Evolutionary conservation across 2,113 vertebrate species (phyloP), one percentile per base, ranked within the genome.

Genomic region (Hippocampus abdominalis): DNA sequence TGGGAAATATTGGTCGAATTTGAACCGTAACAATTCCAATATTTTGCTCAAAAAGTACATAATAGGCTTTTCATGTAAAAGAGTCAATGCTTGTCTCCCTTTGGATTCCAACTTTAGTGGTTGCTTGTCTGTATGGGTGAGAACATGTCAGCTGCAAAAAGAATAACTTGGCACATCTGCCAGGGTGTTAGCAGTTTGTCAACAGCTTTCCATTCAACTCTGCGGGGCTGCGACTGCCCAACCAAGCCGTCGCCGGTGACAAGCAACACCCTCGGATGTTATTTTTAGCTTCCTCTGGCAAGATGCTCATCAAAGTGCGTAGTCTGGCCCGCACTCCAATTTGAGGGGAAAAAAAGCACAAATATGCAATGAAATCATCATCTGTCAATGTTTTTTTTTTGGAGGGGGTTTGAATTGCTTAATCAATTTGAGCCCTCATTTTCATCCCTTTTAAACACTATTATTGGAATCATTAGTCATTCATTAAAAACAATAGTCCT

Each of bases 171-270:
- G 54, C 11, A 25, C 10, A 13, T 57, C 3, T 59, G 25, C 25
- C 25, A 29, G 57, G 64, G 46, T 84, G 86, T 84, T 82, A 82
- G 81, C 79, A 85, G 82, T 84, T 86, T 86, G 86, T 87, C 85
- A 84, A 85, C 83, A 78, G 80, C 68, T 66, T 59, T 16, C 69
- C 62, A 76, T 83, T 79, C 49, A 66, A 79, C 86, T 83, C 84
- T 83, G 68, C 76, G 66, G 83, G 81, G 83, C 77, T 3, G 2
- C 71, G 79, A 56, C 56, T 78, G 80, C 81, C 84, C 76, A 79
- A 76, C 66, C 68, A 74, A 86, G 85, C 74, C 76, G 42, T 84
- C 70, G 68, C 73, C 80, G 53, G 66, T 68, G 79, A 81, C 82
- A 79, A 79, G 75, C 75, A 66, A 75, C 81, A 75, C 79, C 75